A percentile compares a stretch with the other conserved stretches of the same genome.
phyloP scores from a whole-genome alignment of 2,113 vertebrate species.

The Gymnorhina tibicen region DNA sequence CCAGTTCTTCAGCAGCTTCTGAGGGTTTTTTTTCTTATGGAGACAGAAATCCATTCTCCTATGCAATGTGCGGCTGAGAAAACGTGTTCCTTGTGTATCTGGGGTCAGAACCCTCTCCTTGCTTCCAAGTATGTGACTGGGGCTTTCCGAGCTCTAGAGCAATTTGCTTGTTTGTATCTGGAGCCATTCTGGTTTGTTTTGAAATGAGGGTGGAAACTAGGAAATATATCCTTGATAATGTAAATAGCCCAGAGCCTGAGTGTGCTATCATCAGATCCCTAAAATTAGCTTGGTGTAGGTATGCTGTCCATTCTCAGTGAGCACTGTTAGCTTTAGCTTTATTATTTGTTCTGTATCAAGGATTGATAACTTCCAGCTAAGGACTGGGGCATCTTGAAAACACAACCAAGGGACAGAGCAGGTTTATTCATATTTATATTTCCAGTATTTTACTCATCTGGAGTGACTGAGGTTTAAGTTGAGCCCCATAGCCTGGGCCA shows the following conservation, averaged over 20 bases:
- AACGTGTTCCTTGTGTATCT: rapidly evolving
- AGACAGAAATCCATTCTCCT: not conserved
- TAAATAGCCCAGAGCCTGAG: not conserved
- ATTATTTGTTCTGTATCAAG: not conserved
- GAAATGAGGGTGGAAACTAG: not conserved
- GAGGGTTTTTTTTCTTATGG: not conserved
- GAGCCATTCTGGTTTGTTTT: not conserved
- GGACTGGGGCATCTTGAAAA: not conserved
- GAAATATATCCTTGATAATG: not conserved
- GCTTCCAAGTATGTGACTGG: not conserved
- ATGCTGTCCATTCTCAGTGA: not conserved
- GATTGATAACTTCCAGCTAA: not conserved
- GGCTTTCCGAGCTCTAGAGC: not conserved
- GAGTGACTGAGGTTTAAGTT: not conserved
- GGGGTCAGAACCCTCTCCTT: not conserved
- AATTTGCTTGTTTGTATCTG: not conserved
- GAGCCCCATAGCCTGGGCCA: not conserved
- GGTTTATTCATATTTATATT: not conserved
- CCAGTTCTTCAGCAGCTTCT: not conserved
- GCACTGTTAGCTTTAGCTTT: not conserved
- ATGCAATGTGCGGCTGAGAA: not conserved
- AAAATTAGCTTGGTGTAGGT: not conserved
- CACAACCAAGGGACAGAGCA: not conserved
- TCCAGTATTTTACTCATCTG: not conserved
- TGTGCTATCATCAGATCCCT: not conserved